Evolutionary conservation across 2,797 vertebrate genomes (phyloP).

Genomic region (Pagetopsis macropterus): DNA sequence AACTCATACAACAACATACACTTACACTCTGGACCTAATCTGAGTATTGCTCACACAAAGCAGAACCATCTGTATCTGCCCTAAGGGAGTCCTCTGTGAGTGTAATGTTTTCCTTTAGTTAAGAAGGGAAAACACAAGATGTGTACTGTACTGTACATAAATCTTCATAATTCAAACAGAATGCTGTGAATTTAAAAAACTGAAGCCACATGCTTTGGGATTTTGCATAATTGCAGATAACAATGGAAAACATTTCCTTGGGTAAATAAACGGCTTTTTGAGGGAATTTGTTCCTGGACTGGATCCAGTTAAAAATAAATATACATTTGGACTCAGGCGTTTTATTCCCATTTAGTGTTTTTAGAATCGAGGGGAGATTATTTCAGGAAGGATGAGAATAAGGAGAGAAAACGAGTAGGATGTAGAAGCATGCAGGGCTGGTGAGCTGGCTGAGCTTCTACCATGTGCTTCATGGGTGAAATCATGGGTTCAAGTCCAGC

Average conservation of each 20-base stretch:
- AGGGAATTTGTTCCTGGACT: conserved; percentile 35
- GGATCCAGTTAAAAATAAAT: conserved; percentile 47
- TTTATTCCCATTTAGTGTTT: conserved; percentile 37
- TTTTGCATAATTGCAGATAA: conserved; percentile 71
- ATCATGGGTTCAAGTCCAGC: conserved; percentile 49
- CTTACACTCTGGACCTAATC: conserved; percentile 33
- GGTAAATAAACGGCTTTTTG: conserved; percentile 60
- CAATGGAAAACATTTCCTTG: conserved; percentile 60
- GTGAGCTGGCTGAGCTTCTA: conserved; percentile 27
- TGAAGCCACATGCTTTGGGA: conserved; percentile 54
- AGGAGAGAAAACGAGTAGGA: neutral
- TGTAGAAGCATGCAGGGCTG: conserved; percentile 3
- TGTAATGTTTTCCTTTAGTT: conserved; percentile 61
- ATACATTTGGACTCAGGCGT: conserved; percentile 34
- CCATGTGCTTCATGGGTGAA: conserved; percentile 19
- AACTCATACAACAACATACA: conserved; percentile 22
- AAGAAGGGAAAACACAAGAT: conserved; percentile 56
- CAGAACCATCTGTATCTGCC: conserved; percentile 60
- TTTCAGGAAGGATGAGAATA: conserved; percentile 13
- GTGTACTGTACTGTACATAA: conserved; percentile 47
- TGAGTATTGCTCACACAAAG: conserved; percentile 59
- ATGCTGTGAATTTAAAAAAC: conserved; percentile 39
- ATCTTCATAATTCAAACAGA: conserved; percentile 70
- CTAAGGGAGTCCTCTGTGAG: conserved; percentile 58
- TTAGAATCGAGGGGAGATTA: neutral